phyloP scores from a whole-genome alignment of 2,797 vertebrate species.

The Hoplostethus atlanticus region DNA sequence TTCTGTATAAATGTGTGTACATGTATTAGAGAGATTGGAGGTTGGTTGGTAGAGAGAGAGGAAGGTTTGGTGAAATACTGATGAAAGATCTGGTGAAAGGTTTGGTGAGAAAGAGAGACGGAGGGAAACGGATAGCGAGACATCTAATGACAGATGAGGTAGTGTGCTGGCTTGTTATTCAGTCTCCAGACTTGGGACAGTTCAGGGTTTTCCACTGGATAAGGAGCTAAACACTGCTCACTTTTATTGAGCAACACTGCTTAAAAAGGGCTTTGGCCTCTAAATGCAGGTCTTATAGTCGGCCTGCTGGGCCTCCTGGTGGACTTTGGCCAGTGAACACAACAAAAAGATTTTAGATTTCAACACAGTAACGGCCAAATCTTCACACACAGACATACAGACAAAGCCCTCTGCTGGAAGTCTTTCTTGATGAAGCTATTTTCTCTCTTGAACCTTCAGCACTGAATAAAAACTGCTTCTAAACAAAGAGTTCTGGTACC shows the following conservation, averaged over 20 bases:
- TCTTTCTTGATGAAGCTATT: constrained; percentile 1
- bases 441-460: no score
- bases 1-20: no score
- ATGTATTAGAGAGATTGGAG: no score
- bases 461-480: constrained; percentile 1
- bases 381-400: neutral
- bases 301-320: constrained; percentile 6
- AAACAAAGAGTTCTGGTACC: constrained; percentile 1
- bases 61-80: no score
- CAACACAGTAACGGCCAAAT: constrained; percentile 1
- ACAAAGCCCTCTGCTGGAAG: constrained; percentile 4
- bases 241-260: constrained; percentile 39
- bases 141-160: neutral
- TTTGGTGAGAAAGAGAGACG: no score
- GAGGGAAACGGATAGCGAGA: no score
- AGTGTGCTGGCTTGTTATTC: constrained; percentile 4
- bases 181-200: constrained; percentile 5
- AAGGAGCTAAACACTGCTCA: constrained; percentile 46
- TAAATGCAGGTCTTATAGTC: constrained; percentile 49
- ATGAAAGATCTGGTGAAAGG: no score
- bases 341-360: constrained; percentile 4
- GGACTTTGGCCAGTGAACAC: constrained; percentile 43
- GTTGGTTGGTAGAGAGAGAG: no score
- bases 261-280: constrained; percentile 53
- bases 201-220: constrained; percentile 31